Evolutionary conservation across 2,113 vertebrate species (phyloP).

Genomic region (Ceratotherium simum): DNA sequence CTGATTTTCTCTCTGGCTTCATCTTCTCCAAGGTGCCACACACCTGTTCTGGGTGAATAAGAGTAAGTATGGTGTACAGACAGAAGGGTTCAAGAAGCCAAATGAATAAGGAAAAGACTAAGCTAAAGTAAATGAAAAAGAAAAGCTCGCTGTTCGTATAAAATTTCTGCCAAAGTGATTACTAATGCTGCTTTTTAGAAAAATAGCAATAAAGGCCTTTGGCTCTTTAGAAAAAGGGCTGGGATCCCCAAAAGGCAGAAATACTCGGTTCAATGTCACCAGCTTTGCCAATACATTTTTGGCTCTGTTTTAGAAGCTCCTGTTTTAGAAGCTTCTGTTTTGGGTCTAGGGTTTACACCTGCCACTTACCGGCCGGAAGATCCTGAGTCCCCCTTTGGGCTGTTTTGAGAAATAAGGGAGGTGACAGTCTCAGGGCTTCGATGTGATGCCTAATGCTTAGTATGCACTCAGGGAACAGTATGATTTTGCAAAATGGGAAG

Average conservation of each 20-base stretch:
- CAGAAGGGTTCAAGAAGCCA: neutral
- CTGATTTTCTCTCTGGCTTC: slow-evolving; percentile 40
- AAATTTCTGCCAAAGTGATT: slow-evolving; percentile 30
- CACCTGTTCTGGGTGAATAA: slow-evolving; percentile 39
- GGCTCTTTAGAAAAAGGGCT: neutral
- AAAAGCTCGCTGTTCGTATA: neutral
- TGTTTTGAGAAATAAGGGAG: neutral
- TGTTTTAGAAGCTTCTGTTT: neutral
- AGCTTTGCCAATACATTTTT: neutral
- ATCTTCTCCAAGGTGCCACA: slow-evolving; percentile 23
- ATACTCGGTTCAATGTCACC: neutral
- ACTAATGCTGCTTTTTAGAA: neutral
- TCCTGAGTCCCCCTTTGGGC: neutral
- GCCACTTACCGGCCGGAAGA: neutral
- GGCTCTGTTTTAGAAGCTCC: neutral
- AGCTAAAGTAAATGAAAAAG: slow-evolving; percentile 10
- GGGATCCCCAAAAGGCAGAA: neutral
- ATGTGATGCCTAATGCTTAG: rapidly evolving
- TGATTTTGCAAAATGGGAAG: neutral
- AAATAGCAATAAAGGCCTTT: neutral
- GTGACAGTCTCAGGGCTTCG: neutral
- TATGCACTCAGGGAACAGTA: neutral
- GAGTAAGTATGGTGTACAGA: neutral
- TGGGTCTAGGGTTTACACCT: neutral
- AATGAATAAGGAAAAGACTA: slow-evolving; percentile 15